Evolutionary conservation across 2,888 invertebrate genomes (phyloP).

Genomic region (Ophion slaviceki): DNA sequence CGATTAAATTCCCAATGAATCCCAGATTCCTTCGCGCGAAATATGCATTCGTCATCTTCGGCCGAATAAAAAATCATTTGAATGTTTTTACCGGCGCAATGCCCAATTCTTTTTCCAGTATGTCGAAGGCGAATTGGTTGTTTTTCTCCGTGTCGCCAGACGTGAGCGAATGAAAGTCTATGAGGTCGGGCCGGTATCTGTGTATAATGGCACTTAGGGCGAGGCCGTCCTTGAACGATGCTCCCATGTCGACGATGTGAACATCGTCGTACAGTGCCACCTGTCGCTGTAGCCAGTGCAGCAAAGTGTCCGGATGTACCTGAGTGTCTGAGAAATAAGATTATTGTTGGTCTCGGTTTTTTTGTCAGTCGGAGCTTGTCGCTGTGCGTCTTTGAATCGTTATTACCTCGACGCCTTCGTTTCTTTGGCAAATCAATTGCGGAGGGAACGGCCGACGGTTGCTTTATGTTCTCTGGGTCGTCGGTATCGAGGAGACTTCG

Average conservation of each 20-base stretch:
- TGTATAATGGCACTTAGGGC: slow-evolving; percentile 90
- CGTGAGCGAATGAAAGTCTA: slow-evolving; percentile 89
- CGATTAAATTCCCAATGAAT: slow-evolving; percentile 37
- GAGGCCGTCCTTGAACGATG: slow-evolving; percentile 88
- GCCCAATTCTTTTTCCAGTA: slow-evolving; percentile 93
- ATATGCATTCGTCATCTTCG: no score
- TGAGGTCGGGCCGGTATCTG: slow-evolving; percentile 95
- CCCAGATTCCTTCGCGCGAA: no score
- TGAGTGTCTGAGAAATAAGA: slow-evolving; percentile 86
- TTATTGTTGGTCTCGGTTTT: background rate
- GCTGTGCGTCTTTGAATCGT: no score
- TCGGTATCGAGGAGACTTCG: slow-evolving; percentile 90
- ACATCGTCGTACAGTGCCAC: slow-evolving; percentile 87
- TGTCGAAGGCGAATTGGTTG: slow-evolving; percentile 93
- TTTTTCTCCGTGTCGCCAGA: slow-evolving; percentile 88
- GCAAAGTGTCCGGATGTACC: slow-evolving; percentile 90
- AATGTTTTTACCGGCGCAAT: slow-evolving; percentile 84
- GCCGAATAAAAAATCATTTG: no score
- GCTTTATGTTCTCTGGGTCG: slow-evolving; percentile 86
- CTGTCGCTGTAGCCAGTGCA: slow-evolving; percentile 91
- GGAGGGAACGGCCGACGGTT: slow-evolving; percentile 83
- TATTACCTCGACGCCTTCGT: slow-evolving; percentile 86
- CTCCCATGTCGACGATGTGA: slow-evolving; percentile 87
- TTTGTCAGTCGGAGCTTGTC: background rate
- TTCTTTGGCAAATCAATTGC: slow-evolving; percentile 87